These are phyloP conservation scores for Bubo bubo DNA, from an alignment of 2,113 vertebrate genomes.

Conservation along the genomic window DNA sequence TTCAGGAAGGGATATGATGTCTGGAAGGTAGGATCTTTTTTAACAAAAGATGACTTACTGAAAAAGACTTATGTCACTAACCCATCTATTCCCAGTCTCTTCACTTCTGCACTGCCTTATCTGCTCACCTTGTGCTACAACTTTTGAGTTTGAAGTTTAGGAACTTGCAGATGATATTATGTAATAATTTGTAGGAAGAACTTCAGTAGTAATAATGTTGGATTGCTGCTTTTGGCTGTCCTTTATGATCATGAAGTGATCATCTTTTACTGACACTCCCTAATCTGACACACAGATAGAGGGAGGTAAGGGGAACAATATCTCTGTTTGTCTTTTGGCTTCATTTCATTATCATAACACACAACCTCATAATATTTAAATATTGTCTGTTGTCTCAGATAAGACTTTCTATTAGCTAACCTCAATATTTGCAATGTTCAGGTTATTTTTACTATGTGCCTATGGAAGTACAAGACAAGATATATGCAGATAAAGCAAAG, in stretches of 20 bases:
- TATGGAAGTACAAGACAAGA: not conserved
- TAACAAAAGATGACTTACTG: not conserved
- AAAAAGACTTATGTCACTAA: not conserved
- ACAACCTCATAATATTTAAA: conserved; percentile 2
- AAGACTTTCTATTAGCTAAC: conserved; percentile 2
- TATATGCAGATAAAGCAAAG: not conserved
- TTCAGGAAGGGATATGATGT: not conserved
- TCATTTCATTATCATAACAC: not conserved
- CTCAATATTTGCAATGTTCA: not conserved
- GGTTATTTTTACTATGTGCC: not conserved
- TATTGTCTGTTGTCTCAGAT: not conserved
- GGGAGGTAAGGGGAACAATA: not conserved
- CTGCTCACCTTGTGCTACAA: not conserved
- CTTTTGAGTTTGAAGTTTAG: not conserved
- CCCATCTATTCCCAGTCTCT: not conserved
- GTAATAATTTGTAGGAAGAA: not conserved
- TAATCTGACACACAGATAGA: not conserved
- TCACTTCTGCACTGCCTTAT: not conserved
- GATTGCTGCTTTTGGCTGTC: not conserved
- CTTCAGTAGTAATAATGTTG: not conserved
- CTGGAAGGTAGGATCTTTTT: not conserved
- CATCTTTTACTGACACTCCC: not conserved
- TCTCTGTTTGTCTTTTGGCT: not conserved
- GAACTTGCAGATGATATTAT: not conserved
- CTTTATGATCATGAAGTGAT: not conserved